Evolutionary conservation across 2,797 vertebrate species (phyloP).

Genomic region (Phrynocephalus vlangalii): DNA sequence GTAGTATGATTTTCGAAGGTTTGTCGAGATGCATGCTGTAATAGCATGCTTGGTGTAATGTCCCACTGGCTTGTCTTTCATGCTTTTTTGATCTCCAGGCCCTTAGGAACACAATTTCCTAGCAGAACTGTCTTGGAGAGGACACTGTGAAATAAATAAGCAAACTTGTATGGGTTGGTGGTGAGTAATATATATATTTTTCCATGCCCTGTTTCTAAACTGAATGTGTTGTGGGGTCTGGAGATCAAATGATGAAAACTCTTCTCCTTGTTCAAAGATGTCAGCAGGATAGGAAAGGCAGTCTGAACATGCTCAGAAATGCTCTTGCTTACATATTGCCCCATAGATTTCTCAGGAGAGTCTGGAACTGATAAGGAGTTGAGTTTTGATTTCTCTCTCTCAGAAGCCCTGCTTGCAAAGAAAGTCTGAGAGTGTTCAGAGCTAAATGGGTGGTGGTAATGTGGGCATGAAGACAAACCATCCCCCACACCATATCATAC

Average conservation of each 20-base stretch:
- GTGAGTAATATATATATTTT: slow-evolving; percentile 42
- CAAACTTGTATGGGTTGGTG: slow-evolving; percentile 59
- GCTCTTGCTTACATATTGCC: not conserved
- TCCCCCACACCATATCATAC: no score
- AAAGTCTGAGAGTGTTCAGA: no score
- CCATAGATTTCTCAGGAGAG: not conserved
- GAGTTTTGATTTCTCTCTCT: not conserved
- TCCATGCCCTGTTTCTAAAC: slow-evolving; percentile 48
- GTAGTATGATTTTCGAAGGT: slow-evolving; percentile 73
- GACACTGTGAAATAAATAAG: slow-evolving; percentile 59
- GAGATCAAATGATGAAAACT: not conserved
- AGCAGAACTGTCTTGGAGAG: slow-evolving; percentile 58
- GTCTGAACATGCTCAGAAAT: not conserved
- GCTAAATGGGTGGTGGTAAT: no score
- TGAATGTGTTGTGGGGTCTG: not conserved
- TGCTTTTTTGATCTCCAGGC: slow-evolving; percentile 49
- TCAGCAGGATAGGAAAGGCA: not conserved
- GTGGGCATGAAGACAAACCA: no score
- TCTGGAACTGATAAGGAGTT: not conserved
- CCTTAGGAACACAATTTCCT: slow-evolving; percentile 57
- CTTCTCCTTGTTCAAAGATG: not conserved
- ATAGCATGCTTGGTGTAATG: slow-evolving; percentile 66
- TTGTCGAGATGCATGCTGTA: slow-evolving; percentile 66
- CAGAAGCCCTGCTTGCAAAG: no score
- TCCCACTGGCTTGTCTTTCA: slow-evolving; percentile 70